Base-by-base conservation (phyloP, 2,113 vertebrate species). In the Furnarius figulus region DNA sequence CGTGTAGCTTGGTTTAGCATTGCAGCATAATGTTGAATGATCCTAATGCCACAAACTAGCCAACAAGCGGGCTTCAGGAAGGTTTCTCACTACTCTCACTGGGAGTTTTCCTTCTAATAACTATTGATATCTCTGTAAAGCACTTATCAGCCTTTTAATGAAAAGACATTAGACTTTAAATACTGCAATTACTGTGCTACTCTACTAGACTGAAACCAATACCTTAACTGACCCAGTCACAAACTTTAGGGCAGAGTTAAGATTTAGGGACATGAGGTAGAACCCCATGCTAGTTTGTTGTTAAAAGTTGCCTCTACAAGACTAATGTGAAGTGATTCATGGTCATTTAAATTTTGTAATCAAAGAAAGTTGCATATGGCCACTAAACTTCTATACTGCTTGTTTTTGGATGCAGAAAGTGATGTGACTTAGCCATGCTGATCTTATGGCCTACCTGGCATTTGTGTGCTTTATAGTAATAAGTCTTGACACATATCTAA, bases 21-120 rank as follows among this genome's bases (percentile, higher is more conserved):
- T 76, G 65, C 56, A 89, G 5, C 7, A 10, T 5, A 50, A 8
- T 20, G 44, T 8, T 68, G 35, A 27, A 91, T 27, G 12, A 30
- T 63, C 17, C 35, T 72, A 49, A 22, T 0, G 0, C 6, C 6
- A 3, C 20, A 72, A 87, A 14, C 11, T 66, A 39, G 23, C 21
- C 27, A 59, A 30, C 24, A 67, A 3, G 2, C 2, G 2, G 84
- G 35, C 37, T 40, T 67, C 18, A 18, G 17, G 16, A 81, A 35
- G n/a, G 28, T 3, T 74, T 42, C 33, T 91, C 14, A 17, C 40
- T 87, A 10, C 15, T 53, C 40, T n/a, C 2, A 47, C 39, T 65
- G 25, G 6, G 6, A 6, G 5, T 20, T 85, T 68, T 84, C 19
- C 22, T 72, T 80, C 20, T 22, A 33, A 20, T 66, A 56, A 76